These are phyloP conservation scores for Mesorhabditis spiculigera DNA, from an alignment of 2,888 invertebrate genomes.

Conservation along the genomic window DNA sequence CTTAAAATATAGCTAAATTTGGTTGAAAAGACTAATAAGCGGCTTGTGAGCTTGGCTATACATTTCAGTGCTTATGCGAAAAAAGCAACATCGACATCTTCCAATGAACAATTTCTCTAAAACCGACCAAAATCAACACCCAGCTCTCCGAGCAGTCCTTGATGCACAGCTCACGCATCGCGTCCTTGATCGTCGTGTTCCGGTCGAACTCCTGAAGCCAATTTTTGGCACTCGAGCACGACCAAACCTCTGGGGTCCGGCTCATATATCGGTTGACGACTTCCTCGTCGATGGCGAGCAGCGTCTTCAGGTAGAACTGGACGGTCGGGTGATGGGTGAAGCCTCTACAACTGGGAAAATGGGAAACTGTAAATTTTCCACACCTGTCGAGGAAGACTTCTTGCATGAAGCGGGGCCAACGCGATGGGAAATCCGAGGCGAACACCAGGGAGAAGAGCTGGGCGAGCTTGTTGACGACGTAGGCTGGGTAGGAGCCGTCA, in stretches of 20 bases:
- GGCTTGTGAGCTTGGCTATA: too few relatives aligned
- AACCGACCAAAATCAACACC: constrained; percentile 65
- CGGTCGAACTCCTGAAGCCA: constrained; percentile 60
- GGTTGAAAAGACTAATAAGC: neutral
- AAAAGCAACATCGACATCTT: neutral
- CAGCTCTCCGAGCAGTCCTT: constrained; percentile 64
- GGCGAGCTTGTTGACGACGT: constrained; percentile 65
- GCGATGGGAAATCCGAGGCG: constrained; percentile 63
- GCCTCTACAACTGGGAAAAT: constrained; percentile 8
- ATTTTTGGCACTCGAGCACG: neutral
- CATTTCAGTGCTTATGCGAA: too few relatives aligned
- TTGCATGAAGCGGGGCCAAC: constrained; percentile 65
- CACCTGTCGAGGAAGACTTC: constrained; percentile 52
- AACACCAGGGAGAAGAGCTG: constrained; percentile 65
- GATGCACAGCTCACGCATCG: constrained; percentile 65
- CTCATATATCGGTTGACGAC: constrained; percentile 64
- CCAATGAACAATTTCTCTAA: neutral
- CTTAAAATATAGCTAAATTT: too few relatives aligned
- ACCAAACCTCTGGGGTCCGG: constrained; percentile 7
- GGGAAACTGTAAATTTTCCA: constrained; percentile 9
- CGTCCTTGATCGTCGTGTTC: constrained; percentile 65
- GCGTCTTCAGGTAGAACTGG: constrained; percentile 64
- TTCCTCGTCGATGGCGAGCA: constrained; percentile 65
- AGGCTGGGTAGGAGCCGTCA: constrained; percentile 49
- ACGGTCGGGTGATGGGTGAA: constrained; percentile 42